A percentile compares a stretch with the other conserved stretches of the same genome.
Conservation (phyloP, 1,140 invertebrate species). For the Apis cerana region DNA sequence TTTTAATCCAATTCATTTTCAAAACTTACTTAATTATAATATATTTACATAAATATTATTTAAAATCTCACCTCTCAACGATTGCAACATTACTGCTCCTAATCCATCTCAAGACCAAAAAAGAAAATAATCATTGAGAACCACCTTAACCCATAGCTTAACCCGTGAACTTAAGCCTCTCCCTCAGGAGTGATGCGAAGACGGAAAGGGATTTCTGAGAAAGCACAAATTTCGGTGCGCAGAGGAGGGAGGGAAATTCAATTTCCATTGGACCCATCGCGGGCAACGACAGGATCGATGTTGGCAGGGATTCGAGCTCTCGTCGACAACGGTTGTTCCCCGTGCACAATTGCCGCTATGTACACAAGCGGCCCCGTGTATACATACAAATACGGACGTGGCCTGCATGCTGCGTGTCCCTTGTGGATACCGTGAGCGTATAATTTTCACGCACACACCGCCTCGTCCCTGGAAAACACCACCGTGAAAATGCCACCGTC, state of each 20-base stretch:
- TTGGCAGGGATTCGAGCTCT: slow-evolving; percentile 37
- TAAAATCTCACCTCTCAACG: too few species aligned
- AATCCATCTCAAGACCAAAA: too few species aligned
- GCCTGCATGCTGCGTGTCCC: slow-evolving; percentile 23
- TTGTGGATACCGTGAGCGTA: neutral
- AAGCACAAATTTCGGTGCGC: neutral
- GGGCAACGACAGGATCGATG: slow-evolving; percentile 54
- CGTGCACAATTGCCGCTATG: slow-evolving; percentile 17
- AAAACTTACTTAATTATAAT: too few species aligned
- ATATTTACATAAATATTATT: too few species aligned
- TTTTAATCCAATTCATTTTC: too few species aligned
- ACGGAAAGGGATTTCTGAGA: slow-evolving; percentile 8
- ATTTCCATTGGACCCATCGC: slow-evolving; percentile 44
- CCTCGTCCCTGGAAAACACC: slow-evolving; percentile 16
- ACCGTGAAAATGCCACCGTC: slow-evolving; percentile 43
- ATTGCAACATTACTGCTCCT: too few species aligned
- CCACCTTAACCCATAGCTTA: neutral
- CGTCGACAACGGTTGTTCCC: slow-evolving; percentile 26
- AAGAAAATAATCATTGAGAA: neutral
- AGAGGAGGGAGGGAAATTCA: slow-evolving; percentile 30
- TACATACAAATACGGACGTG: slow-evolving; percentile 20
- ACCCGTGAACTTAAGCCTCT: neutral
- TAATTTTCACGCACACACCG: slow-evolving; percentile 25
- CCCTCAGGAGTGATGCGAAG: neutral
- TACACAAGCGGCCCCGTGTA: neutral